Conservation (phyloP, 1,140 invertebrate genomes). For the Atta texana region DNA sequence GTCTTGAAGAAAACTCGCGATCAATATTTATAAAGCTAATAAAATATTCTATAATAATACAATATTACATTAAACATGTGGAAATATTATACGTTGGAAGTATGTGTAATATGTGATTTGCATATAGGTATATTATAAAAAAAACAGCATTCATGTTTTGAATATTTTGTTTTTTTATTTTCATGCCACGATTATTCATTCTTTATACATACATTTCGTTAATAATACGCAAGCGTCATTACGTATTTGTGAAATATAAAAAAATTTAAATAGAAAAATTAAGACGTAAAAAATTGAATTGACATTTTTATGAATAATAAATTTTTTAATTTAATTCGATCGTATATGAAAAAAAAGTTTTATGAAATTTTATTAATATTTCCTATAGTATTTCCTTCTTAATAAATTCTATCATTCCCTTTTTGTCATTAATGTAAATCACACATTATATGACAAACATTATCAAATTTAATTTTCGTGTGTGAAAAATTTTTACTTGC, state of each 20-base stretch:
- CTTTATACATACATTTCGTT: not conserved
- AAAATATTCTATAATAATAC: not conserved
- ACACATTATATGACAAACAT: not conserved
- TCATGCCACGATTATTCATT: not conserved
- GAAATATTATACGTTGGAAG: not conserved
- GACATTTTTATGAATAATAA: not conserved
- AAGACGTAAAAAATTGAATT: conserved; percentile 10
- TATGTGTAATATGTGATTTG: no score
- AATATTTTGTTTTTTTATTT: no score
- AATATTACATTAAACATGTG: conserved; percentile 4
- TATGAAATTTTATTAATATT: not conserved
- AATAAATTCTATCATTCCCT: not conserved
- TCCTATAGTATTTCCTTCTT: no score
- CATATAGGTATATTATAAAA: no score
- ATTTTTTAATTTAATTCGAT: not conserved
- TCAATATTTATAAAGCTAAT: not conserved
- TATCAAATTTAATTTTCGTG: not conserved
- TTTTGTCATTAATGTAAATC: not conserved
- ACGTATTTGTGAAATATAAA: not conserved
- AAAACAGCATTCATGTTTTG: no score
- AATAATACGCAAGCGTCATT: not conserved
- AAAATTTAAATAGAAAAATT: not conserved
- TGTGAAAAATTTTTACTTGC: conserved; percentile 11
- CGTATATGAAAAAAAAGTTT: not conserved
- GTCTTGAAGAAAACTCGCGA: not conserved